Evolutionary conservation across 2,888 invertebrate species (phyloP).

Genomic region (Drosophila paranaensis): DNA sequence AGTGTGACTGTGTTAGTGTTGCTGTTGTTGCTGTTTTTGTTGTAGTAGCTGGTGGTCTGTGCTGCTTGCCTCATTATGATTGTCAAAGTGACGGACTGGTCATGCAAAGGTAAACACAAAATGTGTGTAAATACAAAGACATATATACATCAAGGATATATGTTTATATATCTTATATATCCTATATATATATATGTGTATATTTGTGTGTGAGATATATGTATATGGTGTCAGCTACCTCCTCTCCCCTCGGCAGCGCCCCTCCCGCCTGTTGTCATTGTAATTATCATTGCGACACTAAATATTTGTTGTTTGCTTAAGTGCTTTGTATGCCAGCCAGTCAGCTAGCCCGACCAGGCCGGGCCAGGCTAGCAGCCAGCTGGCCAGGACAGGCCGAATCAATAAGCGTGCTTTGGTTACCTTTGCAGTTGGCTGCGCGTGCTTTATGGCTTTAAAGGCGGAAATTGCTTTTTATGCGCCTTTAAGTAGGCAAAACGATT

Average conservation of each 20-base stretch:
- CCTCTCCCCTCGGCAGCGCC: background rate
- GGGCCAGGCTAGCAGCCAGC: background rate
- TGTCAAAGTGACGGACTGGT: conserved; percentile 81
- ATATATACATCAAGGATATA: conserved; percentile 58
- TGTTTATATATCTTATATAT: conserved; percentile 29
- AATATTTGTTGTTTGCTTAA: conserved; percentile 78
- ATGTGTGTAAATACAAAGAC: conserved; percentile 76
- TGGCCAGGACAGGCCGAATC: conserved; percentile 59
- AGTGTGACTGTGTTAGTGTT: conserved; percentile 11
- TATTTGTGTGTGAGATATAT: conserved; percentile 25
- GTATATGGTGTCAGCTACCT: conserved; percentile 12
- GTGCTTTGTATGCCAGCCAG: conserved; percentile 53
- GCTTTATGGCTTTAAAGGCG: conserved; percentile 70
- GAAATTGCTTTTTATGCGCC: conserved; percentile 79
- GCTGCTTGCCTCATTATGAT: conserved; percentile 74
- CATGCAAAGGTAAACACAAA: conserved; percentile 77
- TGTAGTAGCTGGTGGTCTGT: conserved; percentile 36
- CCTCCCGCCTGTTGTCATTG: conserved; percentile 62
- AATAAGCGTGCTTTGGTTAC: conserved; percentile 51
- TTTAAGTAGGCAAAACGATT: conserved; percentile 81
- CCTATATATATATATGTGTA: conserved; percentile 37
- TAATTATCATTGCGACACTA: conserved; percentile 80
- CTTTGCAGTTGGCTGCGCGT: conserved; percentile 45
- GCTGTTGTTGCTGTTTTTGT: conserved; percentile 15
- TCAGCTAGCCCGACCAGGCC: conserved; percentile 3